These are phyloP conservation scores for Macrobrachium nipponense DNA, from an alignment of 1,140 invertebrate genomes.

Conservation along the genomic window DNA sequence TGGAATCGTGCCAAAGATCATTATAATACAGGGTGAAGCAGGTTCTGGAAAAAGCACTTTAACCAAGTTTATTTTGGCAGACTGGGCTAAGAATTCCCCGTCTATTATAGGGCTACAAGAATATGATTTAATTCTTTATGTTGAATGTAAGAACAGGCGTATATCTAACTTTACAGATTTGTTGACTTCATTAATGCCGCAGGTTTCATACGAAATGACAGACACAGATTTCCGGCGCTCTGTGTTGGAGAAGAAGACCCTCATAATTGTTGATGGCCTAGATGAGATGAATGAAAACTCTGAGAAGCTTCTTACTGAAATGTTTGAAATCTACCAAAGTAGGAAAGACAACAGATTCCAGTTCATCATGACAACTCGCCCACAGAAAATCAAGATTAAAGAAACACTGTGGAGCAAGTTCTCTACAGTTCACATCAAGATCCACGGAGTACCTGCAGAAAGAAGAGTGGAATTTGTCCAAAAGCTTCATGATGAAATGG, in stretches of 20 bases:
- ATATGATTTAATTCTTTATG: constrained; percentile 36
- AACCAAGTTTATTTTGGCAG: constrained; percentile 35
- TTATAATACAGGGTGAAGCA: constrained; percentile 39
- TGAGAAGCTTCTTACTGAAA: constrained; percentile 11
- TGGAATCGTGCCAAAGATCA: not conserved
- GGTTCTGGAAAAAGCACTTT: constrained; percentile 51
- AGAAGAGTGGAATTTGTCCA: constrained; percentile 33
- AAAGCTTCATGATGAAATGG: constrained; percentile 47
- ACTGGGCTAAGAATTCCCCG: not conserved
- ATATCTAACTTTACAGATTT: constrained; percentile 22
- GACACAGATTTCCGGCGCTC: constrained; percentile 19
- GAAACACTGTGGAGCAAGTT: not conserved
- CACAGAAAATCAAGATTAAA: not conserved
- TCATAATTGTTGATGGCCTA: constrained; percentile 42
- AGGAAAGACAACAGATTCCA: not conserved
- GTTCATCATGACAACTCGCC: constrained; percentile 39
- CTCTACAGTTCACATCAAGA: constrained; percentile 13
- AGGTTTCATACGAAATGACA: constrained; percentile 3
- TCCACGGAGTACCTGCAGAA: constrained; percentile 23
- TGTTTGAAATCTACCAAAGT: constrained; percentile 7
- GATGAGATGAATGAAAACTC: constrained; percentile 42
- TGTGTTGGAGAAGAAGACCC: constrained; percentile 14
- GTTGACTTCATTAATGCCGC: constrained; percentile 9
- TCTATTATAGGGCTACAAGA: constrained; percentile 7
- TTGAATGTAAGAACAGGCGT: constrained; percentile 28